Conservation (phyloP, 1,140 invertebrate genomes). For the Bombus terrestris region DNA sequence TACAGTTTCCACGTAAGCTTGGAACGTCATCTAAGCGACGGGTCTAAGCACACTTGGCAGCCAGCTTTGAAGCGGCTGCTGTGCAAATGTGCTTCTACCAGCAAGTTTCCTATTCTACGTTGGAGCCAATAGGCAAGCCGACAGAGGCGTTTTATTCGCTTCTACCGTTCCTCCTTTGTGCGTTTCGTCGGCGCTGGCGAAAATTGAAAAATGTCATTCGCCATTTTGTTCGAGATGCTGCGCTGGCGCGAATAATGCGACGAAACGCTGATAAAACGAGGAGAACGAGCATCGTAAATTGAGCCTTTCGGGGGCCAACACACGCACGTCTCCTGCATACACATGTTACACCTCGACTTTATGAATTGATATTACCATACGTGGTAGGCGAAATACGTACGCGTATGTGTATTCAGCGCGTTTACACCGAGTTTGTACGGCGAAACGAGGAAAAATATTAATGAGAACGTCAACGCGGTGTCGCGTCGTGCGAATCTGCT, state of each 20-base stretch:
- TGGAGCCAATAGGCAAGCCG: conserved; percentile 3
- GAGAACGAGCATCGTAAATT: conserved; percentile 6
- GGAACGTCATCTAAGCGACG: conserved; percentile 16
- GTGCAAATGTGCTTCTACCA: conserved; percentile 36
- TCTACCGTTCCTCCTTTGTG: neutral
- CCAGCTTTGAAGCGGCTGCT: conserved; percentile 22
- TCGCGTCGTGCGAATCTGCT: too few species aligned
- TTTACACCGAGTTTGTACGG: neutral
- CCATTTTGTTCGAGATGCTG: neutral
- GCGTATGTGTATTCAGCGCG: neutral
- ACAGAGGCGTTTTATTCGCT: conserved; percentile 18
- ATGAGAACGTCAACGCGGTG: neutral
- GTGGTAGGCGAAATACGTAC: neutral
- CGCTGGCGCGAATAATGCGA: neutral
- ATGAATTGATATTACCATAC: conserved; percentile 11
- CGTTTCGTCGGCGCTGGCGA: neutral
- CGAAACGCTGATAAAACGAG: conserved; percentile 28
- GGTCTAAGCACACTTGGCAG: conserved; percentile 28
- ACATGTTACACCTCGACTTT: neutral
- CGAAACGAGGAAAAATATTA: conserved; percentile 7
- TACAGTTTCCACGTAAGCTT: conserved; percentile 9
- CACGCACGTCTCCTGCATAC: neutral
- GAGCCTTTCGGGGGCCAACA: neutral
- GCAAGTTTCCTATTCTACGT: conserved; percentile 10
- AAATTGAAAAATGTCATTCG: conserved; percentile 46